phyloP scores from a whole-genome alignment of 92 coral and sea anemone species.

The Muricea muricata region DNA sequence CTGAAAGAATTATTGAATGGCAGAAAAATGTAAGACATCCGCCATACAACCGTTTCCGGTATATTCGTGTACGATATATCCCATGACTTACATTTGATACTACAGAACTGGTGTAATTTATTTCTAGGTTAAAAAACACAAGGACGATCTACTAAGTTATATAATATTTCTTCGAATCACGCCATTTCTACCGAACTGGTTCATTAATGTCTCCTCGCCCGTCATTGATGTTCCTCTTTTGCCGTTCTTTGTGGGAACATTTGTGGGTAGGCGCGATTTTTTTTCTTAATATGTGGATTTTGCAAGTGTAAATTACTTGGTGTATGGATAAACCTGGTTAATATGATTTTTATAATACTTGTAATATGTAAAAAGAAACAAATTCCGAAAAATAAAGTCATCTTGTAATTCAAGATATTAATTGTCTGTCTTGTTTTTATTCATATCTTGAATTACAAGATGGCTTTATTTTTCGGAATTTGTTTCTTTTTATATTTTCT shows the following conservation, averaged over 20 bases:
- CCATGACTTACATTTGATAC: not conserved
- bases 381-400: too few species aligned
- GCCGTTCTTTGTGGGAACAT: slow-evolving; percentile 93
- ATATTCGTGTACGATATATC: too few species aligned
- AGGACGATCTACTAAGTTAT: slow-evolving; percentile 90
- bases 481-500: too few species aligned
- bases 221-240: slow-evolving; percentile 91
- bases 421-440: too few species aligned
- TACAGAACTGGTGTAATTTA: not conserved
- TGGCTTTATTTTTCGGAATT: too few species aligned
- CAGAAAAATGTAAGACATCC: slow-evolving; percentile 71
- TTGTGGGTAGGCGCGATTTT: slow-evolving; percentile 70
- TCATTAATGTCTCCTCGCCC: slow-evolving; percentile 93
- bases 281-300: not conserved
- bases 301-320: too few species aligned
- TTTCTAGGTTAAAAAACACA: slow-evolving; percentile 88
- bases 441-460: too few species aligned
- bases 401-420: too few species aligned
- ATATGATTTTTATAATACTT: too few species aligned
- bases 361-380: too few species aligned
- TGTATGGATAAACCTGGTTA: too few species aligned
- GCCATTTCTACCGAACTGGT: slow-evolving; percentile 99
- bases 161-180: slow-evolving; percentile 95
- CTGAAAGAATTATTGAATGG: slow-evolving; percentile 91
- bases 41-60: too few species aligned